These are phyloP conservation scores for Solenodon paradoxus DNA, from an alignment of 2,113 vertebrate species.

Conservation along the genomic window DNA sequence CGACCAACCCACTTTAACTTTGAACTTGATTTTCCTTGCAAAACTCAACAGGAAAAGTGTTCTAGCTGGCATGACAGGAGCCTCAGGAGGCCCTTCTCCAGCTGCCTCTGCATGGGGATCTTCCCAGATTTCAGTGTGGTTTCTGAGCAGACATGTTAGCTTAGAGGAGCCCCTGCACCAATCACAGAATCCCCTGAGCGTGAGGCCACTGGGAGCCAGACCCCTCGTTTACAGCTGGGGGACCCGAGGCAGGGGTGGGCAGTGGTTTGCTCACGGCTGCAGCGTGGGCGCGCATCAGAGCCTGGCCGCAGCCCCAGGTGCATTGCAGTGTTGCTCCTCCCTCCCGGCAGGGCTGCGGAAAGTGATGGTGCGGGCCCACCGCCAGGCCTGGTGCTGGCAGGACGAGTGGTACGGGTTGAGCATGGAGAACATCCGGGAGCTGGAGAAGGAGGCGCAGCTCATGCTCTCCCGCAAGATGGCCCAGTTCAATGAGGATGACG, in stretches of 20 bases:
- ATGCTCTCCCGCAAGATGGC: slow-evolving; percentile 96
- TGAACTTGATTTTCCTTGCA: neutral
- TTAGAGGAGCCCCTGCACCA: too few species aligned
- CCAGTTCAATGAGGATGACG: slow-evolving; percentile 87
- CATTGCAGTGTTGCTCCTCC: neutral
- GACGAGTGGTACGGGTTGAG: slow-evolving; percentile 98
- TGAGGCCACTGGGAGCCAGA: neutral
- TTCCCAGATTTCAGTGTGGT: neutral
- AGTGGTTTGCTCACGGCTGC: neutral
- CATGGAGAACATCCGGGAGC: slow-evolving; percentile 96
- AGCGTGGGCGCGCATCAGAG: neutral
- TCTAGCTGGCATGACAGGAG: neutral
- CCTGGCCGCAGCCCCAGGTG: too few species aligned
- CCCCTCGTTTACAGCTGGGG: neutral
- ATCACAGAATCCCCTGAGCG: neutral
- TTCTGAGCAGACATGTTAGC: neutral
- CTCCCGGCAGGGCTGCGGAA: slow-evolving; percentile 89
- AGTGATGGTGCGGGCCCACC: slow-evolving; percentile 97
- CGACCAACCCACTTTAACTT: neutral
- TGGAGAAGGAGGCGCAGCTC: slow-evolving; percentile 96
- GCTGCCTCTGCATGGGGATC: too few species aligned
- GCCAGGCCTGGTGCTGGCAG: slow-evolving; percentile 99
- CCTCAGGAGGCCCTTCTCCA: neutral
- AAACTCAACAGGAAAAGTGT: neutral
- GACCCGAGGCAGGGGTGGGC: neutral